Base-by-base conservation (phyloP, 1,140 invertebrate genomes). In the Centruroides sculpturatus region DNA sequence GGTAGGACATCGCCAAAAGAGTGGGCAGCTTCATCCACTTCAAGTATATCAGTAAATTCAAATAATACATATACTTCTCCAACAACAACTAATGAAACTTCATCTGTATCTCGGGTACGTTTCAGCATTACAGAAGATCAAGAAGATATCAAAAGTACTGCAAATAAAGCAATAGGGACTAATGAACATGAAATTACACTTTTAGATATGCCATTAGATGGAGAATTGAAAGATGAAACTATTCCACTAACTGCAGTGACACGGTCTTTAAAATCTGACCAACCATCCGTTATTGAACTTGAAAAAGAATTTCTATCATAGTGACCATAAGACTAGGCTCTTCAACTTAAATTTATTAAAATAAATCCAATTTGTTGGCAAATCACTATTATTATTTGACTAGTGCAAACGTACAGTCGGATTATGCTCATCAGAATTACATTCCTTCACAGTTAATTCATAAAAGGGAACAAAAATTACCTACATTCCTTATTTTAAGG, bases 21-120 rank as follows among this genome's bases (percentile, higher is more conserved):
- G 9, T 58, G 59, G 60, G 58, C 59, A 11, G 50, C 54, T 46
- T 56, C 55, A 34, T 59, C 57, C 3, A 57, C 79, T 0, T 57
- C 54, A 5, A 59, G 55, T 36, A 57, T 55, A 5, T 58, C 57
- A 6, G 57, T 52, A 12, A 62, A 57, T 56, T 59, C 61, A 62
- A 62, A 57, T 35, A 57, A 54, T n/a, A 62, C 61, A 46, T 57
- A 62, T 59, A 71, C 71, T 10, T 68, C 69, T 13, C 73, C 71
- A n/a, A 89, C 86, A 0, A 86, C 87, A 36, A 89, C 86, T 3
- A 88, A 90, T 65, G 87, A 85, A 65, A 69, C 59, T 34, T 60
- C 62, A 13, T 57, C 59, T 4, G 87, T 85, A 64, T 90, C 87
- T 3, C 76, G 86, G 6, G 86, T 90, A 3, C 77, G 87, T 1